These are phyloP conservation scores for Craterocephalus amniculus DNA, from an alignment of 2,797 vertebrate species.

Conservation along the genomic window DNA sequence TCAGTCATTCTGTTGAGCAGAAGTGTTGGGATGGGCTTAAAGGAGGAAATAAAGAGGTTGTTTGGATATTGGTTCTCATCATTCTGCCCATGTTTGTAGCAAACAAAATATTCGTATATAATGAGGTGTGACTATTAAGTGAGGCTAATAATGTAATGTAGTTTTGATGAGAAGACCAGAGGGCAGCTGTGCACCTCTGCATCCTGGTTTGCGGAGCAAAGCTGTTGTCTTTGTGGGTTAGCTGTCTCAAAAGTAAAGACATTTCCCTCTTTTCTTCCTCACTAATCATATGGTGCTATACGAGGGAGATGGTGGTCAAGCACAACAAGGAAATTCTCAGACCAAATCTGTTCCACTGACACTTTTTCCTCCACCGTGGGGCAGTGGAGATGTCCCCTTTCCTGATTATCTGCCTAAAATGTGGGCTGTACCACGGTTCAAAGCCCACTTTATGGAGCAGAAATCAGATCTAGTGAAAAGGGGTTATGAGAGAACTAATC, in stretches of 20 bases:
- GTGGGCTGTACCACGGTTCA: not conserved
- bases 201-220: not conserved
- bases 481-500: not conserved
- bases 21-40: constrained; percentile 20
- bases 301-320: not conserved
- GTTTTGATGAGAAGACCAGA: not conserved
- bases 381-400: not conserved
- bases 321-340: not conserved
- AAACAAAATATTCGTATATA: constrained; percentile 4
- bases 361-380: no score
- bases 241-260: not conserved
- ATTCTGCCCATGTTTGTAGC: constrained; percentile 12
- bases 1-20: constrained; percentile 19
- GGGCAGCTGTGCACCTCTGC: not conserved
- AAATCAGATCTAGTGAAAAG: not conserved
- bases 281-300: not conserved
- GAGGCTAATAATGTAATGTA: not conserved
- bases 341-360: not conserved
- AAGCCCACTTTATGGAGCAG: not conserved
- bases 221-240: not conserved
- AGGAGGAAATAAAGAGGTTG: constrained; percentile 23
- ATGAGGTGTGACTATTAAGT: not conserved
- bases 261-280: not conserved
- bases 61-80: constrained; percentile 13
- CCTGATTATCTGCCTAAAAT: not conserved